These are phyloP conservation scores for Molorchus minor DNA, from an alignment of 2,888 invertebrate genomes.

Conservation along the genomic window DNA sequence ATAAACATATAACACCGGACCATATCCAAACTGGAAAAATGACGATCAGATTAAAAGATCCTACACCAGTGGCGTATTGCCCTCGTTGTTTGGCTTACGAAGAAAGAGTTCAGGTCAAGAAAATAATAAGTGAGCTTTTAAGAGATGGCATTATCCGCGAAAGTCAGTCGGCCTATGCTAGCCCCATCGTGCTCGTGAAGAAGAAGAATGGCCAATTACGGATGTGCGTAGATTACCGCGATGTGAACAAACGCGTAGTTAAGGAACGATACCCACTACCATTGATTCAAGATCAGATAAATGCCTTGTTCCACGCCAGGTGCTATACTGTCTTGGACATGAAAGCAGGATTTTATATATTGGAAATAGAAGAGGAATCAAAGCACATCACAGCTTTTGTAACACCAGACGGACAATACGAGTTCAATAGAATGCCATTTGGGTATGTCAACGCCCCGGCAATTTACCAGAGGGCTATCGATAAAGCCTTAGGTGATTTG, in stretches of 20 bases:
- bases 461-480: conserved; percentile 38
- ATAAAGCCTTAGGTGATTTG: conserved; percentile 36
- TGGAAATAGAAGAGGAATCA: conserved; percentile 38
- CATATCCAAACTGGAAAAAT: conserved; percentile 26
- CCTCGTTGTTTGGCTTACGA: conserved; percentile 30
- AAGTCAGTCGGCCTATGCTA: conserved; percentile 38
- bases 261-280: conserved; percentile 25
- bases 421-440: conserved; percentile 40
- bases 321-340: conserved; percentile 38
- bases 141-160: conserved; percentile 34
- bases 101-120: conserved; percentile 28
- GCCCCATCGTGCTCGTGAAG: conserved; percentile 39
- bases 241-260: conserved; percentile 33
- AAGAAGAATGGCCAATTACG: conserved; percentile 33
- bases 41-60: conserved; percentile 30
- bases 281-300: conserved; percentile 32
- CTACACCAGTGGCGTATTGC: conserved; percentile 31
- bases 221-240: conserved; percentile 37
- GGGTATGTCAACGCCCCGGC: conserved; percentile 37
- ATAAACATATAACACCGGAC: conserved; percentile 28
- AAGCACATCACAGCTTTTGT: conserved; percentile 33
- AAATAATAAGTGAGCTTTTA: conserved; percentile 33
- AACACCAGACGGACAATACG: conserved; percentile 17
- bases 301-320: conserved; percentile 28
- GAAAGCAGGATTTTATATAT: conserved; percentile 36